Percentiles rank a stretch among this genome's conserved stretches.
Conservation (phyloP, 2,888 invertebrate species). For the Brenthis hecate region DNA sequence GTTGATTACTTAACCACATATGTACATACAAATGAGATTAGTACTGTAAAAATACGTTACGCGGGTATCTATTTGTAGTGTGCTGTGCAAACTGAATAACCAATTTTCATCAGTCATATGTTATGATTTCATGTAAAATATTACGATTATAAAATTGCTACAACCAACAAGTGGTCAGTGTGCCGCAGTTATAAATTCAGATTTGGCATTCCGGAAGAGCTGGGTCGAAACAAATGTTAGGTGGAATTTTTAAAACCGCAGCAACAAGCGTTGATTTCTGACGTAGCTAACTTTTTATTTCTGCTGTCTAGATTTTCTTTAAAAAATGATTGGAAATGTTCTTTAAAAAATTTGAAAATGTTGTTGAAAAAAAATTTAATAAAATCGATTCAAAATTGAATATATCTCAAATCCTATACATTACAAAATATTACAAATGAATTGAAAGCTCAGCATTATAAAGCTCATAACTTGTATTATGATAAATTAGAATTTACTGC, state of each 20-base stretch:
- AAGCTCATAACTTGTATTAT: conserved; percentile 34
- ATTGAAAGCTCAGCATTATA: neutral
- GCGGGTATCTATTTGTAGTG: neutral
- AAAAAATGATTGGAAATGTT: conserved; percentile 38
- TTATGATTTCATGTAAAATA: neutral
- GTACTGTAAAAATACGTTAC: no score
- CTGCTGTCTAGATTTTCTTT: conserved; percentile 28
- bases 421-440: neutral
- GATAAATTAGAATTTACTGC: conserved; percentile 47
- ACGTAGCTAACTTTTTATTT: conserved; percentile 11
- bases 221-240: conserved; percentile 14
- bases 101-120: neutral
- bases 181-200: conserved; percentile 22
- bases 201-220: conserved; percentile 13
- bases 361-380: neutral
- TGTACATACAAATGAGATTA: no score
- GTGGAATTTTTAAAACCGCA: conserved; percentile 20
- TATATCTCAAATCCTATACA: neutral
- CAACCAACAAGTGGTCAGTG: conserved; percentile 21
- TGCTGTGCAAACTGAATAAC: no score
- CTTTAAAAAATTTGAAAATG: conserved; percentile 40
- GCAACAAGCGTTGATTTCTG: conserved; percentile 10
- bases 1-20: no score
- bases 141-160: neutral
- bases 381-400: neutral